A percentile compares a stretch with the other conserved stretches of the same genome.
Conservation (phyloP, 2,888 invertebrate species). For the Pristionchus mayeri region DNA sequence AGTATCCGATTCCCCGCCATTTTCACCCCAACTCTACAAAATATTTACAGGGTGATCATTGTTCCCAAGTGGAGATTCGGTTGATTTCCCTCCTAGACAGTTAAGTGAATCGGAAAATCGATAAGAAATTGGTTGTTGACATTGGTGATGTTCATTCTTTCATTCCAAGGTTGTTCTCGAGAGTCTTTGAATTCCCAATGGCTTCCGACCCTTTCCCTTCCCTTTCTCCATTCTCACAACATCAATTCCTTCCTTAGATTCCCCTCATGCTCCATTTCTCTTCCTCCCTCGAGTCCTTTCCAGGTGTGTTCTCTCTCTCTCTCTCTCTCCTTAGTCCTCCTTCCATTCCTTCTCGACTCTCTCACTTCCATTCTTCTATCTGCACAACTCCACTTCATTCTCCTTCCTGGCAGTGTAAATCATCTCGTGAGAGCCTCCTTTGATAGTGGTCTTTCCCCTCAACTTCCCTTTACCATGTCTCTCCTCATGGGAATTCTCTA, state of each 20-base stretch:
- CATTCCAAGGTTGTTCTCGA: slow-evolving; percentile 5
- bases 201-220: background rate
- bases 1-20: background rate
- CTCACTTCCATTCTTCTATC: background rate
- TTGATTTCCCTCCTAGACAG: background rate
- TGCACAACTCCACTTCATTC: background rate
- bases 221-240: background rate
- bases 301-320: background rate
- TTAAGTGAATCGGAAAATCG: background rate
- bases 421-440: background rate
- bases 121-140: background rate
- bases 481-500: background rate
- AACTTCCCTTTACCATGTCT: background rate
- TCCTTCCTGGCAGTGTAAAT: background rate
- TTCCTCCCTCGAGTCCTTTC: background rate
- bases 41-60: background rate
- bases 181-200: background rate
- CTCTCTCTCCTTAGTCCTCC: background rate
- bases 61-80: background rate
- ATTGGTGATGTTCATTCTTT: background rate
- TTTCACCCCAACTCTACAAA: background rate
- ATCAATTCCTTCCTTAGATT: slow-evolving; percentile 18
- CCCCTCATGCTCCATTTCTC: slow-evolving; percentile 1
- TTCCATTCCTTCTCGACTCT: background rate
- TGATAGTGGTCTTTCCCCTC: background rate